Conservation (phyloP, 2,888 invertebrate genomes). For the Scaptomyza caliginosa region DNA sequence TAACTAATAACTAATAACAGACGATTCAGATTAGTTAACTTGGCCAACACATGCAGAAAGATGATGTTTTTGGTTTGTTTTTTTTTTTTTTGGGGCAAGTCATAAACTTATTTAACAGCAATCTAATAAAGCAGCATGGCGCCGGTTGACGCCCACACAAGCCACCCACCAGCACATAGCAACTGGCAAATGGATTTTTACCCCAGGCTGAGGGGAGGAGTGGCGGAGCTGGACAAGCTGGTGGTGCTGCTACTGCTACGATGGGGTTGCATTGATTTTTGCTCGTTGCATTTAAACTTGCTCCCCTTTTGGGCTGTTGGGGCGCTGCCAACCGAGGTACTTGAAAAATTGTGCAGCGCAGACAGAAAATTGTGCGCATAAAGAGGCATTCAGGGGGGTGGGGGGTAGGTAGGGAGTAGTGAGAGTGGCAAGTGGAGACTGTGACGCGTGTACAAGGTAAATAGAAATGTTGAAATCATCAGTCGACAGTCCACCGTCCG, state of each 20-base stretch:
- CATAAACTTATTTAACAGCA: conserved; percentile 77
- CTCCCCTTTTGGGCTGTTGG: conserved; percentile 66
- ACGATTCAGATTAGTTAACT: conserved; percentile 26
- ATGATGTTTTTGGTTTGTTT: conserved; percentile 8
- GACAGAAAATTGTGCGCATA: conserved; percentile 69
- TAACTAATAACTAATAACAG: not conserved
- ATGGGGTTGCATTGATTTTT: conserved; percentile 79
- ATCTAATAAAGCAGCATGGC: conserved; percentile 73
- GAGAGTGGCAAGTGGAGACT: conserved; percentile 16
- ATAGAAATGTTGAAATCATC: conserved; percentile 52
- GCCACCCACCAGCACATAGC: conserved; percentile 7
- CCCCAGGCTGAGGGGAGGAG: conserved; percentile 2
- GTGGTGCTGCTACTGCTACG: conserved; percentile 42
- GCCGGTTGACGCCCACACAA: conserved; percentile 67
- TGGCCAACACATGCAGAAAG: conserved; percentile 17
- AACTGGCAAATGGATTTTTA: conserved; percentile 57
- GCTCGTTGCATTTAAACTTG: conserved; percentile 79
- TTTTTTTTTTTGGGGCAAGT: conserved; percentile 53
- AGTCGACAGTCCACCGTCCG: conserved; percentile 16
- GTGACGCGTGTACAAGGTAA: conserved; percentile 62
- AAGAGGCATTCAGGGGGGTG: conserved; percentile 7
- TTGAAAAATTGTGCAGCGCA: conserved; percentile 76
- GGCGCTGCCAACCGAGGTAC: conserved; percentile 28
- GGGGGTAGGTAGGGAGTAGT: not conserved
- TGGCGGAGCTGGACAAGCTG: not conserved